Percentiles rank a stretch among this genome's conserved stretches.
Conservation (phyloP, 2,797 vertebrate species). For the Scyliorhinus canicula region DNA sequence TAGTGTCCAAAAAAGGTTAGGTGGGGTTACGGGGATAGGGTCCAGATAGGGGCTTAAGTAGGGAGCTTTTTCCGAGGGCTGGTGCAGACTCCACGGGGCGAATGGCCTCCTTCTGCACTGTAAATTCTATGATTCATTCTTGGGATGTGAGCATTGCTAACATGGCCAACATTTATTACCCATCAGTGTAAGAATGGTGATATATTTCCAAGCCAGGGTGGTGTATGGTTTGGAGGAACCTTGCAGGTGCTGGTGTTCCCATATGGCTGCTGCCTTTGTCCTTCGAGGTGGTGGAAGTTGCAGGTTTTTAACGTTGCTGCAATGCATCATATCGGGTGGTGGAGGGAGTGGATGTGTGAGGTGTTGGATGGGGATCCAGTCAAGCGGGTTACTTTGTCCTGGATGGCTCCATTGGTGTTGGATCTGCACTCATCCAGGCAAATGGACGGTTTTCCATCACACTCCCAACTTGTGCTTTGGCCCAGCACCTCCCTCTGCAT, state of each 20-base stretch:
- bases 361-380: neutral
- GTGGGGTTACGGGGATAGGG: too few species aligned
- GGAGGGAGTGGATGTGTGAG: neutral
- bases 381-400: neutral
- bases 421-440: neutral
- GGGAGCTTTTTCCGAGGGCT: too few species aligned
- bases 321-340: neutral
- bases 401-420: neutral
- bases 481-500: too few species aligned
- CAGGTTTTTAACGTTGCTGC: neutral
- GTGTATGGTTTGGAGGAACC: neutral
- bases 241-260: neutral
- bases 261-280: neutral
- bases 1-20: too few species aligned
- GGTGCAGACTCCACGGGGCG: too few species aligned
- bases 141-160: neutral
- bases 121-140: neutral
- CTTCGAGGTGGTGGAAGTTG: neutral
- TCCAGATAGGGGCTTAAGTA: too few species aligned
- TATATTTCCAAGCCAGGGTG: neutral
- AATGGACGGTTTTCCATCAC: neutral
- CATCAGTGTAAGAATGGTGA: neutral
- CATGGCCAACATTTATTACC: neutral
- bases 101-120: too few species aligned
- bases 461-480: neutral